Percentiles rank a stretch among this genome's conserved stretches.
Evolutionary conservation across 2,113 vertebrate genomes (phyloP).

Genomic region (Aptenodytes patagonicus): DNA sequence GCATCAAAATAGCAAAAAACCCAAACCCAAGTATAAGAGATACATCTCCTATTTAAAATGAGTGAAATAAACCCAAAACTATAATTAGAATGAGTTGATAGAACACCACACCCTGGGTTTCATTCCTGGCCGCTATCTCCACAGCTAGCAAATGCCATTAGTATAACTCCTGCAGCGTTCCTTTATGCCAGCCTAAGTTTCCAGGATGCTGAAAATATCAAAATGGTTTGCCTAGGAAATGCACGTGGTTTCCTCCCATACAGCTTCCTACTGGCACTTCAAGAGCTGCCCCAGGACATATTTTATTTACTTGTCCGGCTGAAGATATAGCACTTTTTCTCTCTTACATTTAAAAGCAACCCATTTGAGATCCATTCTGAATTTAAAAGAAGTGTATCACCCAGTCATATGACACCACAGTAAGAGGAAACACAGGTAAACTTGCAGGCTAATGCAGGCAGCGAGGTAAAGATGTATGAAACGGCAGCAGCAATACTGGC

Average conservation of each 20-base stretch:
- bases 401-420: background rate
- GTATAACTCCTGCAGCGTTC: background rate
- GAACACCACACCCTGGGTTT: background rate
- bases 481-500: background rate
- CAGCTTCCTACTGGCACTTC: background rate
- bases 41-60: background rate
- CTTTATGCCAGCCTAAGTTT: background rate
- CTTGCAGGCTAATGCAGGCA: background rate
- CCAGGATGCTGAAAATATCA: background rate
- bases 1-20: background rate
- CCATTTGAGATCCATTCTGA: background rate
- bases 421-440: background rate
- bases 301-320: background rate
- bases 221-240: background rate
- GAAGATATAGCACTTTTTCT: background rate
- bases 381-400: background rate
- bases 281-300: background rate
- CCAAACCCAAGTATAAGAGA: background rate
- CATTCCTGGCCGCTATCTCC: background rate
- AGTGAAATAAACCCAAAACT: background rate
- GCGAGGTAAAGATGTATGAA: background rate
- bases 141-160: background rate
- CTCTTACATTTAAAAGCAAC: background rate
- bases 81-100: background rate
- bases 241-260: background rate